Base-by-base conservation (phyloP, 2,113 vertebrate species). In the Gadus macrocephalus region DNA sequence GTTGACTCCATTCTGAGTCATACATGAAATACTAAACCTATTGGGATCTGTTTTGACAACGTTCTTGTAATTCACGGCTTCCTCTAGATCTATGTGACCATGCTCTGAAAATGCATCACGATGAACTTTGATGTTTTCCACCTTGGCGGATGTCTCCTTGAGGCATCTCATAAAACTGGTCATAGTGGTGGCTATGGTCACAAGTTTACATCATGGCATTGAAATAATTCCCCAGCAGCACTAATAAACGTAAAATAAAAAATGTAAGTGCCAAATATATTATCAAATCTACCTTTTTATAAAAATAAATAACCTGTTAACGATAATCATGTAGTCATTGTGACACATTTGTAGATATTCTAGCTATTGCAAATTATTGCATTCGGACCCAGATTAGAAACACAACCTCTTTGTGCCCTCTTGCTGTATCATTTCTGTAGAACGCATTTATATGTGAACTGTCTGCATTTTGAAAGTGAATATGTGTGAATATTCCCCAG, bases 71-170 rank as follows among this genome's bases (percentile, higher is more conserved):
- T 62, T 78, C 20, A 3, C 67, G n/a, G 83, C 15, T 73, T 73
- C 88, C 73, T 1, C n/a, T 91, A 98, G 96, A 98, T 82, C 91
- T 98, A 1, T 98, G 96, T 58, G 96, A 98, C 89, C 93, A 98
- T 2, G 92, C 95, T n/a, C 91, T 98, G 70, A 91, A 92, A 84
- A 91, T 93, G 73, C 86, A 92, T 0, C 96, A 95, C 0, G 96
- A 98, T 27, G 96, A 98, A 81, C 93, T 98, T 74, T 98, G 93
- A 97, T 75, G 42, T 49, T 12, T 4, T 55, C 61, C 27, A 3
- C 58, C 78, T 31, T 9, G 53, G 67, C 28, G 28, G 38, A 42
- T 56, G 67, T 60, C 15, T 17, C 63, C 31, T 73, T 53, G 63
- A 8, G 58, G 69, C 69, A 60, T 62, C 65, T 61, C 25, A 71